Conservation (phyloP, 2,888 invertebrate species). For the Slavum lentiscoides region DNA sequence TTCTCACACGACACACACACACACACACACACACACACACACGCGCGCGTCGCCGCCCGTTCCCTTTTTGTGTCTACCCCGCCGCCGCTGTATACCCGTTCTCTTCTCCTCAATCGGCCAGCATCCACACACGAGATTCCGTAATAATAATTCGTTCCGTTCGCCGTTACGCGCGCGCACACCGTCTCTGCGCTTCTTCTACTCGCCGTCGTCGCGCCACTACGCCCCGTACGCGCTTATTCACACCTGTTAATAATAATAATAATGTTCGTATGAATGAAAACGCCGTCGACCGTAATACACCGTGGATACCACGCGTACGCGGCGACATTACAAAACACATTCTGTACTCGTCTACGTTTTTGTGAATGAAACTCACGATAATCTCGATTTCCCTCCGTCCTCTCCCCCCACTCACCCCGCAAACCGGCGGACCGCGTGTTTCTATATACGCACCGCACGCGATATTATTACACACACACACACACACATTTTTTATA, state of each 20-base stretch:
- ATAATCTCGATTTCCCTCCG: conserved; percentile 8
- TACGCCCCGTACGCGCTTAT: neutral
- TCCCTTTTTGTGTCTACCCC: conserved; percentile 42
- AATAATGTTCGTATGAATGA: conserved; percentile 40
- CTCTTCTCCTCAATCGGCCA: neutral
- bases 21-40: conserved; percentile 7
- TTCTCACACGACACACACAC: conserved; percentile 11
- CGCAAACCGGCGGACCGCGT: too few relatives aligned
- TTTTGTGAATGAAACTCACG: conserved; percentile 53
- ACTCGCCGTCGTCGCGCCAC: conserved; percentile 4
- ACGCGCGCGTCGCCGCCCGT: conserved; percentile 7
- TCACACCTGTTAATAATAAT: conserved; percentile 49
- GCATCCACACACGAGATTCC: conserved; percentile 14
- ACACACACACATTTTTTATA: too few relatives aligned
- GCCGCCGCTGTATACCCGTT: neutral
- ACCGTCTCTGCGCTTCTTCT: neutral
- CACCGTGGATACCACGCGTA: too few relatives aligned
- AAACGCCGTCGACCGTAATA: conserved; percentile 16
- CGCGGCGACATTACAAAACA: neutral
- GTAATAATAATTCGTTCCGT: conserved; percentile 43
- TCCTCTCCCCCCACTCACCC: too few relatives aligned
- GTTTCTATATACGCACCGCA: too few relatives aligned
- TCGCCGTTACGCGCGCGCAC: neutral
- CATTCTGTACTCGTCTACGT: too few relatives aligned
- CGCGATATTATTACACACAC: too few relatives aligned